phyloP scores from a whole-genome alignment of 2,888 invertebrate genomes.

The Melanophora roralis region DNA sequence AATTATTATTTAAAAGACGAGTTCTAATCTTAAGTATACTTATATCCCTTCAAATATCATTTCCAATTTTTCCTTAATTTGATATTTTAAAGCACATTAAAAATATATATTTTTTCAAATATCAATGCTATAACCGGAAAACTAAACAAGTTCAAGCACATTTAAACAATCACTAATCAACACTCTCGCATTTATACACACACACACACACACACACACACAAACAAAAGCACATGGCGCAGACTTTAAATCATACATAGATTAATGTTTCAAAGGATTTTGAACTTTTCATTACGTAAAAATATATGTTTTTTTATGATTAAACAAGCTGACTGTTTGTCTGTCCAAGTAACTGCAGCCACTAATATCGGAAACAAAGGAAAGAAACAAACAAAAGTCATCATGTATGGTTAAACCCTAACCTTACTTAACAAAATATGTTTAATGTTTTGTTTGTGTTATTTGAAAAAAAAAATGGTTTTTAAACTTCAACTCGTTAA shows the following conservation, averaged over 20 bases:
- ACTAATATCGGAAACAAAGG: constrained; percentile 3
- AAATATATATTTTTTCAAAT: too few species aligned
- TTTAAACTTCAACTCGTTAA: constrained; percentile 8
- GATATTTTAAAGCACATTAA: too few species aligned
- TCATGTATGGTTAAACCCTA: constrained; percentile 53
- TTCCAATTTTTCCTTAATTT: too few species aligned
- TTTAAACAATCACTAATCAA: too few species aligned
- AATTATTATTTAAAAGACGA: too few species aligned
- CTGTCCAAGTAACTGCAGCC: neutral
- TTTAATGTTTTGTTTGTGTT: constrained; percentile 6
- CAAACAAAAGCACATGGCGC: neutral
- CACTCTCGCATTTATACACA: neutral
- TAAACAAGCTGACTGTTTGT: neutral
- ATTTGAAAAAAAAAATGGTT: neutral
- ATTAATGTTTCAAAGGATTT: constrained; percentile 49
- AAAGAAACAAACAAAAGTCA: constrained; percentile 12
- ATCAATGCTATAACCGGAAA: neutral
- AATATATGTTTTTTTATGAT: neutral
- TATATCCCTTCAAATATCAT: too few species aligned
- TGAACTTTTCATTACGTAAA: constrained; percentile 47
- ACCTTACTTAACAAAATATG: constrained; percentile 61
- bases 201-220: neutral
- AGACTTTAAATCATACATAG: constrained; percentile 23
- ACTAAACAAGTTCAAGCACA: neutral
- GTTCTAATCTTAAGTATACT: too few species aligned